A percentile compares a stretch with the other conserved stretches of the same genome.
phyloP scores from a whole-genome alignment of 30 jellyfish, hydroid and myxozoan species.

The Sanderia malayensis region DNA sequence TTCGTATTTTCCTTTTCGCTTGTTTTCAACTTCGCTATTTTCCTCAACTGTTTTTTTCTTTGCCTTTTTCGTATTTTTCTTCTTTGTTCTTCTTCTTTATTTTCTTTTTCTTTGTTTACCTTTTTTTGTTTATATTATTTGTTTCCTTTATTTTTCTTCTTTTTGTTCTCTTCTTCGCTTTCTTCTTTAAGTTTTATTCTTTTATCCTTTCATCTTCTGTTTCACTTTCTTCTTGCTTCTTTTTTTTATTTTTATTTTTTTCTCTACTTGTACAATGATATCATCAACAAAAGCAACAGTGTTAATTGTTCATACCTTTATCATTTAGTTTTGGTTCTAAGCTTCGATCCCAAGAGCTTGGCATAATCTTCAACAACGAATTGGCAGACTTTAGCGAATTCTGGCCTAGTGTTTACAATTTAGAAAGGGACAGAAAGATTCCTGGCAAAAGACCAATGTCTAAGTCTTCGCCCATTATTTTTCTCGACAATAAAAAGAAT shows the following conservation, averaged over 20 bases:
- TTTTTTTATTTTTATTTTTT: too few relatives aligned
- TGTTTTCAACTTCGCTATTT: too few relatives aligned
- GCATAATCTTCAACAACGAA: conserved; percentile 96
- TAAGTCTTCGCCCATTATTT: conserved; percentile 84
- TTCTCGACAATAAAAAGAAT: conserved; percentile 70
- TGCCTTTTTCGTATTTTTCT: neutral
- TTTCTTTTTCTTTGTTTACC: neutral
- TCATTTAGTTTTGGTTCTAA: conserved; percentile 96
- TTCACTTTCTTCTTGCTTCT: neutral
- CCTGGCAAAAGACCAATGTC: conserved; percentile 99
- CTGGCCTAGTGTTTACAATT: conserved; percentile 97
- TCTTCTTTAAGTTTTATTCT: too few relatives aligned
- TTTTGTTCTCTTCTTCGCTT: too few relatives aligned
- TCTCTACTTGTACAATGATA: too few relatives aligned
- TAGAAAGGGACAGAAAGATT: conserved; percentile 68
- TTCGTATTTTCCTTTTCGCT: too few relatives aligned
- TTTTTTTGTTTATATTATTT: too few relatives aligned
- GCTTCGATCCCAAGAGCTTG: conserved; percentile 78
- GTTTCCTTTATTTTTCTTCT: too few relatives aligned
- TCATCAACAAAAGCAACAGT: too few relatives aligned
- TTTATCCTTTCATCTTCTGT: too few relatives aligned
- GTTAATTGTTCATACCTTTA: too few relatives aligned
- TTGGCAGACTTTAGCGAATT: conserved; percentile 97
- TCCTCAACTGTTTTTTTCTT: too few relatives aligned
- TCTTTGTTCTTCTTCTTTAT: neutral